These are phyloP conservation scores for Australoheros scitulus DNA, from an alignment of 2,113 vertebrate genomes.

Conservation along the genomic window DNA sequence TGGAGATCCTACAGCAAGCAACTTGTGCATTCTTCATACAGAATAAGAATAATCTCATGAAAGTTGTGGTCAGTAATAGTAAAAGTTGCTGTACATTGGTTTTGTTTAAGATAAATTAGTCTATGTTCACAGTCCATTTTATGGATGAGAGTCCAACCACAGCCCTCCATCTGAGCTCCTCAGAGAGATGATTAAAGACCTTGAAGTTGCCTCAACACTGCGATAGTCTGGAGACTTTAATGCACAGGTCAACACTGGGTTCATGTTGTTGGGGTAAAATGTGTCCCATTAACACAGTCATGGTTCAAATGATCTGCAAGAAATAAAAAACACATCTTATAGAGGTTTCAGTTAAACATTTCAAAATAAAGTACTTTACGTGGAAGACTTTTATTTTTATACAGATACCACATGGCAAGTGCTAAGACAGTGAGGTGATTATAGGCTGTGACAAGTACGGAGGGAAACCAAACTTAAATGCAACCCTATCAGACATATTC, in stretches of 20 bases:
- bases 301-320: slow-evolving; percentile 60
- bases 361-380: background rate
- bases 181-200: slow-evolving; percentile 22
- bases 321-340: background rate
- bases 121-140: slow-evolving; percentile 33
- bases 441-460: background rate
- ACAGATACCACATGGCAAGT: background rate
- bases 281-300: slow-evolving; percentile 14
- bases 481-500: background rate
- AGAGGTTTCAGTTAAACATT: background rate
- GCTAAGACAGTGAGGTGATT: background rate
- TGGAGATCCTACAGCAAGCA: slow-evolving; percentile 52
- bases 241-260: slow-evolving; percentile 44
- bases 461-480: background rate
- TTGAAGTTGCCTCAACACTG: slow-evolving; percentile 41
- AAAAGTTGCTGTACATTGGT: slow-evolving; percentile 37
- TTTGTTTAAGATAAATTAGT: slow-evolving; percentile 17
- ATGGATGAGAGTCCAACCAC: slow-evolving; percentile 21
- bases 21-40: slow-evolving; percentile 50
- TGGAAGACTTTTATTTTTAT: background rate
- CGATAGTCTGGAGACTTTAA: slow-evolving; percentile 34
- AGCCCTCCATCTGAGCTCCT: slow-evolving; percentile 26
- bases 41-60: slow-evolving; percentile 44
- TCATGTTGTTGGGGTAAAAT: slow-evolving; percentile 13
- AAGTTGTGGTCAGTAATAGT: slow-evolving; percentile 20